Conservation (phyloP, 2,888 invertebrate genomes). For the Drosophila colorata region DNA sequence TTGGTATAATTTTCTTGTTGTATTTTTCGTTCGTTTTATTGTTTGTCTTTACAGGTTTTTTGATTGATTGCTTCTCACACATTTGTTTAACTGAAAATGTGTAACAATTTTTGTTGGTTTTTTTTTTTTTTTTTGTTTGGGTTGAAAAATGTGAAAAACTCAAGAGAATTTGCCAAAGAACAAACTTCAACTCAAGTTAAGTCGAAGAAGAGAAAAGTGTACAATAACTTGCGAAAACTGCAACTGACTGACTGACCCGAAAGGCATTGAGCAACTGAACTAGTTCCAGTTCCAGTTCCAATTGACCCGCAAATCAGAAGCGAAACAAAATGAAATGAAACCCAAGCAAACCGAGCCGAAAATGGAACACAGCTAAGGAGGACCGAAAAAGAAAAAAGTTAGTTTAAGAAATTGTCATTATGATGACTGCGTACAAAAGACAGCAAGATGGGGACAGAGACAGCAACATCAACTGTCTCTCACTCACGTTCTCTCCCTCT, state of each 20-base stretch:
- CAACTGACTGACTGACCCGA: slow-evolving; percentile 29
- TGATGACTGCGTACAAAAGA: slow-evolving; percentile 50
- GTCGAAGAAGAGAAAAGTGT: slow-evolving; percentile 9
- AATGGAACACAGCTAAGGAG: slow-evolving; percentile 44
- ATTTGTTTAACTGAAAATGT: slow-evolving; percentile 40
- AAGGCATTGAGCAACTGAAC: slow-evolving; percentile 41
- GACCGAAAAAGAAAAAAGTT: slow-evolving; percentile 15
- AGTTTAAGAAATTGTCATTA: slow-evolving; percentile 52
- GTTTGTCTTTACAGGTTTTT: slow-evolving; percentile 38
- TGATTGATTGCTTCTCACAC: slow-evolving; percentile 36
- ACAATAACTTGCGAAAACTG: not conserved
- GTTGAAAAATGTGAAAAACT: slow-evolving; percentile 14
- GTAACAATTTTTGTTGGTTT: not conserved
- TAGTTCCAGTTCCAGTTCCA: slow-evolving; percentile 35
- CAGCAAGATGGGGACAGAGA: slow-evolving; percentile 31
- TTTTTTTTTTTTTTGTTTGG: not conserved
- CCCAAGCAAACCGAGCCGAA: slow-evolving; percentile 19
- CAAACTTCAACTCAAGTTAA: slow-evolving; percentile 12
- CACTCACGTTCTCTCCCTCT: not conserved
- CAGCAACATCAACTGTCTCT: slow-evolving; percentile 1
- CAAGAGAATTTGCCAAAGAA: slow-evolving; percentile 58
- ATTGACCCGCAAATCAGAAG: slow-evolving; percentile 6
- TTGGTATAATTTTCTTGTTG: slow-evolving; percentile 41
- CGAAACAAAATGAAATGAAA: slow-evolving; percentile 21
- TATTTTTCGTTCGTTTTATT: slow-evolving; percentile 45